Percentiles rank a stretch among this genome's conserved stretches.
Conservation (phyloP, 2,113 vertebrate species). For the Chionomys nivalis region DNA sequence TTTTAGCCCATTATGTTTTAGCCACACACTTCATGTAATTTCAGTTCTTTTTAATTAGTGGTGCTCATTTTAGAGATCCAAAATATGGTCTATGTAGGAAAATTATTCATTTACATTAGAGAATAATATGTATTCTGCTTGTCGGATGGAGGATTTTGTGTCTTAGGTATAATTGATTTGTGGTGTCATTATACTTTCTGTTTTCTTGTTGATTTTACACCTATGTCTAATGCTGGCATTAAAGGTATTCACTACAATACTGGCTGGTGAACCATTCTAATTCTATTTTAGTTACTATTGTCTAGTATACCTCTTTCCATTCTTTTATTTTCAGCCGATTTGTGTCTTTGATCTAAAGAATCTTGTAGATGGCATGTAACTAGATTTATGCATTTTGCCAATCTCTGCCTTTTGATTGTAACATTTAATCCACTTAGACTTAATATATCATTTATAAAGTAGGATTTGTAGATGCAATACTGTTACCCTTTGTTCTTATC, state of each 20-base stretch:
- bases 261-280: background rate
- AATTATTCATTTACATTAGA: background rate
- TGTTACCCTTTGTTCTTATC: background rate
- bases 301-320: background rate
- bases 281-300: background rate
- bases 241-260: background rate
- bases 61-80: background rate
- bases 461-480: background rate
- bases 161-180: background rate
- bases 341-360: constrained; percentile 8
- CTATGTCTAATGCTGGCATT: background rate
- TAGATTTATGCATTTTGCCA: background rate
- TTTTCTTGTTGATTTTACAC: background rate
- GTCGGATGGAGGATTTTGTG: background rate
- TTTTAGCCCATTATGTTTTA: background rate
- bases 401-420: background rate
- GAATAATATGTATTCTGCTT: background rate
- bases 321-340: background rate
- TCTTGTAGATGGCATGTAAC: background rate
- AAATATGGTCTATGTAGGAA: background rate
- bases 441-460: background rate
- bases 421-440: background rate
- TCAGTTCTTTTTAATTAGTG: background rate
- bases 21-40: background rate
- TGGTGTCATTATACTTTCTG: background rate